These are phyloP conservation scores for Pachycephala philippinensis DNA, from an alignment of 2,113 vertebrate genomes.

Conservation along the genomic window DNA sequence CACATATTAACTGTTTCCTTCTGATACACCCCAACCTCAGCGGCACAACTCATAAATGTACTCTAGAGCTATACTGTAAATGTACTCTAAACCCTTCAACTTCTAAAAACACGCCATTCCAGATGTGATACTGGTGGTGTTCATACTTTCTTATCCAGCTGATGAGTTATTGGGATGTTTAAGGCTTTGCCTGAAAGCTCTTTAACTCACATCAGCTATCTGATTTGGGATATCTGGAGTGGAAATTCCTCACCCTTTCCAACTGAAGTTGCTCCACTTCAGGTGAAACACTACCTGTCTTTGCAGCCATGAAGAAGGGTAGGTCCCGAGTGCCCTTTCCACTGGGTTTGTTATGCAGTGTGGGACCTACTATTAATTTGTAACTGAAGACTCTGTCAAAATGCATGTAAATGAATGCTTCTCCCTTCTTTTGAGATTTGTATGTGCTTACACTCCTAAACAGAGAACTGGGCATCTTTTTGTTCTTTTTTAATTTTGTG, in stretches of 20 bases:
- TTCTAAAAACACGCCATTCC: not conserved
- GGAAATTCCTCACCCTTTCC: not conserved
- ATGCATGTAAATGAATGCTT: not conserved
- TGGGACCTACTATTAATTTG: not conserved
- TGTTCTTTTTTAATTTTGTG: not conserved
- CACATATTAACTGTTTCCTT: not conserved
- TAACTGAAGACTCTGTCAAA: not conserved
- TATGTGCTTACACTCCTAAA: not conserved
- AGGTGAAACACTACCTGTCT: not conserved
- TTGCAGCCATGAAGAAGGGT: not conserved
- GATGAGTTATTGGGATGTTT: not conserved
- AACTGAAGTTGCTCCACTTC: not conserved
- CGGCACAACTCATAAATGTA: not conserved
- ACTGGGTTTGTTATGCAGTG: not conserved
- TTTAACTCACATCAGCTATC: not conserved
- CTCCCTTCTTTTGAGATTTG: not conserved
- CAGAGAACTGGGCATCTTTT: not conserved
- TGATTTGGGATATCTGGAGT: not conserved
- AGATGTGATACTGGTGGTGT: not conserved
- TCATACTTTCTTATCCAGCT: not conserved
- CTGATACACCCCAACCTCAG: not conserved
- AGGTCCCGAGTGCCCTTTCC: not conserved
- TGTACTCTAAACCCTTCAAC: rapidly evolving
- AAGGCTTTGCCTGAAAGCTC: not conserved
- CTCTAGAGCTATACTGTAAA: not conserved